Percentiles rank a stretch among this genome's conserved stretches.
Evolutionary conservation across 2,888 invertebrate species (phyloP).

Genomic region (Hartigia nigra): DNA sequence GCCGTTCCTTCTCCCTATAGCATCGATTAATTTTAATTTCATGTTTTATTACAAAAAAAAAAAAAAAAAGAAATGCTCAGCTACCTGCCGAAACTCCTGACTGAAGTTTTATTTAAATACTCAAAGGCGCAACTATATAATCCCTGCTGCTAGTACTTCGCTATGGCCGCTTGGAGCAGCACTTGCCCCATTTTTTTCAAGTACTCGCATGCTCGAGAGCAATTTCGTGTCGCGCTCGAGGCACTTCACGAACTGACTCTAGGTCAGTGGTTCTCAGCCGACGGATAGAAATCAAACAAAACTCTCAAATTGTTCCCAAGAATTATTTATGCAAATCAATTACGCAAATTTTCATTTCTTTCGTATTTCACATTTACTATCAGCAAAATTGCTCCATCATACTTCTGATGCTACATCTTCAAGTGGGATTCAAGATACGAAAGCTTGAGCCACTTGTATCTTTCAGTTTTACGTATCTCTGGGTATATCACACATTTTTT

Average conservation of each 20-base stretch:
- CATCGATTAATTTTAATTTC: background rate
- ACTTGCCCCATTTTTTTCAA: constrained; percentile 29
- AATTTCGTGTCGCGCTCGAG: constrained; percentile 31
- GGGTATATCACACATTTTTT: background rate
- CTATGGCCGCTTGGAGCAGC: constrained; percentile 22
- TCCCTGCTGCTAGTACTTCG: constrained; percentile 13
- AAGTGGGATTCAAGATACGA: background rate
- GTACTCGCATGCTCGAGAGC: constrained; percentile 28
- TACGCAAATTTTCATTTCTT: background rate
- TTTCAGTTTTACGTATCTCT: background rate
- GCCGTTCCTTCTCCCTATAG: too few relatives aligned
- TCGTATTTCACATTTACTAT: background rate
- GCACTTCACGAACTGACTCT: constrained; percentile 21
- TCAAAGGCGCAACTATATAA: constrained; percentile 1
- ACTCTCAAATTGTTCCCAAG: background rate
- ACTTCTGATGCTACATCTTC: background rate
- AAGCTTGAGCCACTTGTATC: background rate
- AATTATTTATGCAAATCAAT: background rate
- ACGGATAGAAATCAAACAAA: background rate
- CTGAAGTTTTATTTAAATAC: constrained; percentile 8
- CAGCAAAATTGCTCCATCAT: background rate
- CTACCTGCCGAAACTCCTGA: background rate
- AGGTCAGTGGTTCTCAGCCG: background rate
- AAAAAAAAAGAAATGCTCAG: too few relatives aligned
- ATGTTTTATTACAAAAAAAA: background rate